phyloP scores from a whole-genome alignment of 2,888 invertebrate species.

The Spisula solida region DNA sequence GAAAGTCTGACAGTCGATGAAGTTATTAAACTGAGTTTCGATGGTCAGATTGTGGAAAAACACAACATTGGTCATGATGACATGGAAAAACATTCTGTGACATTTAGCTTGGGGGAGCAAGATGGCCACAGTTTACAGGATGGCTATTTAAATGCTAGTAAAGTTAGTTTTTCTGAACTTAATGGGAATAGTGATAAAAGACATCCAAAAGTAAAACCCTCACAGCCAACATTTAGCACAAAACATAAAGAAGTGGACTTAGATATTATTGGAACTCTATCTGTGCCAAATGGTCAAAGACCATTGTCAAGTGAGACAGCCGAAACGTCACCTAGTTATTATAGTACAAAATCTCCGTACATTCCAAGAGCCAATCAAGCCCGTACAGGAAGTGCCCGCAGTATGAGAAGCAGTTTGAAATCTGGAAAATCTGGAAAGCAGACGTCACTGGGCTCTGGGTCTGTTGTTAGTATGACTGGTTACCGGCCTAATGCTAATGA shows the following conservation, averaged over 20 bases:
- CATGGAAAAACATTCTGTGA: conserved; percentile 64
- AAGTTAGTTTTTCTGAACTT: conserved; percentile 71
- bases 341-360: conserved; percentile 50
- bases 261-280: conserved; percentile 67
- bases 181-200: conserved; percentile 69
- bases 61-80: conserved; percentile 61
- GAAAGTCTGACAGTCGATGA: conserved; percentile 78
- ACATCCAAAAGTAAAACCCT: conserved; percentile 67
- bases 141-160: conserved; percentile 59
- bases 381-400: conserved; percentile 64
- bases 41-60: conserved; percentile 54
- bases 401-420: conserved; percentile 60
- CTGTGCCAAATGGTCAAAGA: conserved; percentile 61
- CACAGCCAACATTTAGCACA: conserved; percentile 68
- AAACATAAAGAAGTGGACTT: conserved; percentile 68
- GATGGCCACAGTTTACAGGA: conserved; percentile 47
- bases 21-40: conserved; percentile 70
- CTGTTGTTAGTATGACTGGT: conserved; percentile 51
- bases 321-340: conserved; percentile 35
- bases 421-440: conserved; percentile 65
- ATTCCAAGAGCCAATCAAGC: conserved; percentile 46
- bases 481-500: conserved; percentile 67
- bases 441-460: conserved; percentile 58
- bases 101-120: conserved; percentile 54
- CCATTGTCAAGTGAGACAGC: conserved; percentile 61